Evolutionary conservation across 2,888 invertebrate genomes (phyloP).

Genomic region (Xestia ashworthii): DNA sequence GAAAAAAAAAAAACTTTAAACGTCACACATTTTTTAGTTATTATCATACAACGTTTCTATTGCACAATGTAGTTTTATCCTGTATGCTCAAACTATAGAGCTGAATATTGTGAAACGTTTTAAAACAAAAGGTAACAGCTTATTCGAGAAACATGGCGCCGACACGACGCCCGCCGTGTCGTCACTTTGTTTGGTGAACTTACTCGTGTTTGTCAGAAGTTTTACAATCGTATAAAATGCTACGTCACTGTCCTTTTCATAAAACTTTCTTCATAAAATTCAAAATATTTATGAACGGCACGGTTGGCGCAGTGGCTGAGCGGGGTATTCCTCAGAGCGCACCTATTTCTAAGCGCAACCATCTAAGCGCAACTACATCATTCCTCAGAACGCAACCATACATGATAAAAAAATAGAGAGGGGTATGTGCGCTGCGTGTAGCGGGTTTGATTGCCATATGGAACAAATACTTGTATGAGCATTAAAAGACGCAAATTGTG

Average conservation of each 20-base stretch:
- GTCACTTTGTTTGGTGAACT: slow-evolving; percentile 7
- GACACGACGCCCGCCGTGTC: neutral
- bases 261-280: neutral
- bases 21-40: no score
- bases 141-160: neutral
- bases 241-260: neutral
- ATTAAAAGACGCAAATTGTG: neutral
- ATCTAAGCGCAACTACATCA: no score
- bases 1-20: no score
- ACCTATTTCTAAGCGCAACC: no score
- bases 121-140: neutral
- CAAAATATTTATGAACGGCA: neutral
- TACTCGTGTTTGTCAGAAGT: slow-evolving; percentile 12
- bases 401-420: no score
- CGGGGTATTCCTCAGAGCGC: no score
- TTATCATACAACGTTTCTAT: no score
- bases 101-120: slow-evolving; percentile 3
- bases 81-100: no score
- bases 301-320: neutral
- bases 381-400: no score
- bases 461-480: neutral
- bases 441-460: neutral
- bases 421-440: no score
- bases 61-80: no score
- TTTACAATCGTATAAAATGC: neutral